phyloP scores from a whole-genome alignment of 2,113 vertebrate species.

The Argyrosomus japonicus region DNA sequence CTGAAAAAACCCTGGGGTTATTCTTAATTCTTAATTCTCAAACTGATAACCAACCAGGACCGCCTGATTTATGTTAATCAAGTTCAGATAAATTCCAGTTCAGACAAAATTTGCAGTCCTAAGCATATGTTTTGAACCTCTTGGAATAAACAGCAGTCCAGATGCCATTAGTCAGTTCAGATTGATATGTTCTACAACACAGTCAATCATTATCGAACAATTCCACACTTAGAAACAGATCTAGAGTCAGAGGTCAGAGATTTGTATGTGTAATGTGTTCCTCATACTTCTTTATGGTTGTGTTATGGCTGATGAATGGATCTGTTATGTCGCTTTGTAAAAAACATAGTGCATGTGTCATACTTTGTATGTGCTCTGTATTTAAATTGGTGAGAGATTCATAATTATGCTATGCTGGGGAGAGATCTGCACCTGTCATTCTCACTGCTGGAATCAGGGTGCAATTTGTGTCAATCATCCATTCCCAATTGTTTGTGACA shows the following conservation, averaged over 20 bases:
- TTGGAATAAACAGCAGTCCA: background rate
- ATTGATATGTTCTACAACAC: background rate
- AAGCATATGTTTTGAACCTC: background rate
- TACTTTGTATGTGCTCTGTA: conserved; percentile 2
- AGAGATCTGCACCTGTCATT: conserved; percentile 23
- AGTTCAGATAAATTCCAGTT: background rate
- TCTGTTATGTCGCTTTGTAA: conserved; percentile 9
- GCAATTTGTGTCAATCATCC: conserved; percentile 54
- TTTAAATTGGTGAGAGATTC: conserved; percentile 26
- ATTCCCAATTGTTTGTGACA: conserved; percentile 12
- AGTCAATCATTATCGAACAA: too few species aligned
- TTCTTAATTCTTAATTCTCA: background rate
- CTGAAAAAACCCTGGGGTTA: too few species aligned
- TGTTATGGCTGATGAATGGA: background rate
- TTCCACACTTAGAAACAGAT: background rate
- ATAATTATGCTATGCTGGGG: conserved; percentile 16
- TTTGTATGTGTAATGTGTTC: background rate
- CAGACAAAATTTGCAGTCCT: background rate
- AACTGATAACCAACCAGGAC: background rate
- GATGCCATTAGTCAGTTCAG: background rate
- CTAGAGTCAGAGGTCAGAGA: conserved; percentile 4
- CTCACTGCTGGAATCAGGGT: conserved; percentile 9
- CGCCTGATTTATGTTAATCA: background rate
- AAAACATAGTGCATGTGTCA: conserved; percentile 13
- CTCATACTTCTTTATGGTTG: background rate